Evolutionary conservation across 2,113 vertebrate species (phyloP), one percentile per base, ranked within the genome.

Genomic region (Aspiorhynchus laticeps): DNA sequence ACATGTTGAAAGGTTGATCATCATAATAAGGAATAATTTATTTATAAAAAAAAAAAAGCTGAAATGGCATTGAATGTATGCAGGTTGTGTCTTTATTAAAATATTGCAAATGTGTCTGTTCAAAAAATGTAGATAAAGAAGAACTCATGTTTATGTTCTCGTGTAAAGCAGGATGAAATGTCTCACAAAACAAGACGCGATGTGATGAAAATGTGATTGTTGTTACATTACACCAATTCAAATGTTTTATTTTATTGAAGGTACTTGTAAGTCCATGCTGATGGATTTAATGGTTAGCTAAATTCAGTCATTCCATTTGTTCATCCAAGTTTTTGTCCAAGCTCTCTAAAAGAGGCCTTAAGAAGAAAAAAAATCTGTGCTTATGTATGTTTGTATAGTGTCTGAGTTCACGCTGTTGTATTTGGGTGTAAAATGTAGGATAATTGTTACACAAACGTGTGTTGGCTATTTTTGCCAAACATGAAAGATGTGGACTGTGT

Each of bases 311-410:
- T 87, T 89, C 61, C 48, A 73, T 48, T 61, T 67, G 75, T 79
- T 78, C 31, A 73, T 86, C 74, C 24, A 31, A 43, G 85, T 51
- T 77, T 85, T 80, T 81, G 33, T 88, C 75, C 76, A 71, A 88
- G 83, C 88, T 74, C 83, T 65, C 63, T 71, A 78, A 33, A 41
- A 85, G 86, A 89, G 88, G 84, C 65, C 63, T 83, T 88, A 81
- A 76, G 63, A 88, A 71, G 8, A 78, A 87, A 38, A 77, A 81
- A 59, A 84, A 38, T 38, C 85, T 89, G 89, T 87, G 90, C 91
- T 89, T 92, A 93, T 92, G 89, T 93, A 92, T 93, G 93, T 95
- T 91, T 91, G 65, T 93, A 87, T 85, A 88, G 87, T 90, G 88
- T 93, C 88, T 91, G 83, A 88, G 90, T 89, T 87, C 92, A 91